Conservation (phyloP, 2,888 invertebrate genomes). For the Trichopria drosophilae region DNA sequence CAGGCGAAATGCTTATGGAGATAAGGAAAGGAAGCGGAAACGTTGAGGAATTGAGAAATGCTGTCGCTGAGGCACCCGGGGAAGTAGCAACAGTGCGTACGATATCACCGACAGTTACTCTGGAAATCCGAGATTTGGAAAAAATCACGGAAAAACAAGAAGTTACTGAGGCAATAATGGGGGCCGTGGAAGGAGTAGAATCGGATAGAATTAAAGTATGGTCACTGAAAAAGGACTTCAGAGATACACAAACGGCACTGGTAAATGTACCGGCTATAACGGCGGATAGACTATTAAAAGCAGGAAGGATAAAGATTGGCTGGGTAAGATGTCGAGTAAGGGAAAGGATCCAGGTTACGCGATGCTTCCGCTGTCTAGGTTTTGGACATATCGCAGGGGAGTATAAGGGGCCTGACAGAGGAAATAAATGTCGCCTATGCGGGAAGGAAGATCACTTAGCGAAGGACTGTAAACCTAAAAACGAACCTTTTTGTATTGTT, state of each 20-base stretch:
- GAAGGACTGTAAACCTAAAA: slow-evolving; percentile 19
- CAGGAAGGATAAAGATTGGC: too few relatives aligned
- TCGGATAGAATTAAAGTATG: slow-evolving; percentile 1
- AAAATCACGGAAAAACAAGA: slow-evolving; percentile 13
- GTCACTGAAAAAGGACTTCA: not conserved
- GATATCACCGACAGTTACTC: not conserved
- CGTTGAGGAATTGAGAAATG: not conserved
- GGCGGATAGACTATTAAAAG: slow-evolving; percentile 1
- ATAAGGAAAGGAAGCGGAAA: not conserved
- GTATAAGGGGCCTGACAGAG: slow-evolving; percentile 25
- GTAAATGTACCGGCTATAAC: not conserved
- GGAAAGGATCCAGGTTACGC: too few relatives aligned
- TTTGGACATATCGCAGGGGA: slow-evolving; percentile 9
- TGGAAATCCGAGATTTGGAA: slow-evolving; percentile 19
- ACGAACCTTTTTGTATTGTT: slow-evolving; percentile 19
- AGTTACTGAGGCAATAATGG: not conserved
- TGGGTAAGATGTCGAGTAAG: slow-evolving; percentile 4
- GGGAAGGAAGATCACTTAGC: slow-evolving; percentile 27
- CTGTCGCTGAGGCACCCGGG: slow-evolving; percentile 4
- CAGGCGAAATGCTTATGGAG: slow-evolving; percentile 6
- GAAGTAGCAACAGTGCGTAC: too few relatives aligned
- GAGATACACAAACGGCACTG: slow-evolving; percentile 3
- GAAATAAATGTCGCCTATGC: slow-evolving; percentile 24
- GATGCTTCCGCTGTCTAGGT: slow-evolving; percentile 18
- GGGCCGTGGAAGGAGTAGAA: not conserved